Conservation (phyloP, 2,113 vertebrate genomes). For the cattle (Bos taurus) region ARS-UCD2.0 NC_037332.1:61680001-61680500, state of each 20-base stretch:
- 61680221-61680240: neutral
- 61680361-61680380: neutral
- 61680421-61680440: neutral
- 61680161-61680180: neutral
- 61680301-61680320: neutral
- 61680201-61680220: neutral
- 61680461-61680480: neutral
- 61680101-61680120: neutral
- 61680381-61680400: neutral
- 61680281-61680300: neutral
- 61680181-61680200: neutral
- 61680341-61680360: neutral
- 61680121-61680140: neutral
- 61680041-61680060: conserved; percentile 6
- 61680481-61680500: neutral
- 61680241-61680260: neutral
- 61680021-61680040: neutral
- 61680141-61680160: neutral
- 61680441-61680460: neutral
- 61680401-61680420: neutral
- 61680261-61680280: neutral
- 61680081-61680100: neutral
- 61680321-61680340: neutral
- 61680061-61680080: neutral
- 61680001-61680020: neutral